Base-by-base conservation (phyloP, 1,140 invertebrate genomes). In the Apis dorsata region DNA sequence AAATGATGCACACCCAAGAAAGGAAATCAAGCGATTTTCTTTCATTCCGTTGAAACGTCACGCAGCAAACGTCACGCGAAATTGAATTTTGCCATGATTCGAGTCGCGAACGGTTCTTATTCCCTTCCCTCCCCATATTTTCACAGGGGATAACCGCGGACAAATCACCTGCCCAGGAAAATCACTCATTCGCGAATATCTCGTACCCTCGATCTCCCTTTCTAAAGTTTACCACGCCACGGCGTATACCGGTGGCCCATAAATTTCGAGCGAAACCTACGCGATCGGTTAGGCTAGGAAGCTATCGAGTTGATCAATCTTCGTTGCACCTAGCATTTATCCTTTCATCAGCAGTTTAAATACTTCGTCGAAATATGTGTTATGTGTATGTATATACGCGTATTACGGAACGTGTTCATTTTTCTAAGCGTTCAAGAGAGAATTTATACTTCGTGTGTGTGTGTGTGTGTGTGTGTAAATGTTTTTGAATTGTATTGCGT, bases 101-200 rank as follows among this genome's bases (percentile, higher is more conserved):
- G 1, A 57, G 5, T 17, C 13, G 10, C 44, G 19, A 15, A 24
- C n/a, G 34, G 15, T n/a, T 7, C 51, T 55, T 71, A 15, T 11
- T 71, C 28, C 34, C 34, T 24, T 24, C 10, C 19, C 28, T 28
- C 28, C 11, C 28, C 51, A 10, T 19, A 2, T 44, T 44, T 44
- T 44, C 34, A 44, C 34, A 4, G 24, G 10, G 24, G 10, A 55
- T 12, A 72, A 44, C 19, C 70, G 4, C 12, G 21, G n/a, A 44
- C 34, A 72, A 72, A 72, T 72, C 70, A 72, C 49, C 51, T 72
- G 70, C 10, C 51, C n/a, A 55, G 10, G 51, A 19, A 55, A 55
- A 72, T 72, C 51, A 28, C 70, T 55, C 70, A 19, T 72, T 72
- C 70, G 51, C 51, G 51, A 72, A 55, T 72, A 72, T 72, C 51